Base-by-base conservation (phyloP, 30 jellyfish, hydroid and myxozoan species). In the Aurelia coerulea region DNA sequence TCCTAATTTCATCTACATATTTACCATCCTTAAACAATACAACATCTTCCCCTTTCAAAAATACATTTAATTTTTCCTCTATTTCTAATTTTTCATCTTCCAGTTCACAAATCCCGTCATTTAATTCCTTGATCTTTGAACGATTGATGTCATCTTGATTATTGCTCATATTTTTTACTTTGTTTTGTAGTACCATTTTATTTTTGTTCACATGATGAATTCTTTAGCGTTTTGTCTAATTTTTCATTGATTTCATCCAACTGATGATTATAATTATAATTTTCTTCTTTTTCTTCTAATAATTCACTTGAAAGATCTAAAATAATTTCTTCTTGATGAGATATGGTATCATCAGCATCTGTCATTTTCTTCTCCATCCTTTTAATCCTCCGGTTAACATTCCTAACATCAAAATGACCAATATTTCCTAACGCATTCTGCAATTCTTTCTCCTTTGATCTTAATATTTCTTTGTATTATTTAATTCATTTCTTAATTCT, bases 311-410 rank as follows among this genome's bases (percentile, higher is more conserved):
- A 23, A 17, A 67, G 51, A 37, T 67, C 78, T 67, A 32, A 17
- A 67, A 67, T 67, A 67, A 67, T 67, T 17, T 67, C 78, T n/a
- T 62, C 71, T 62, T 62, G 71, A 31, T 5, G 3, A 62, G 23
- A 1, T n/a, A 62, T 62, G 71, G 71, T 62, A 0, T 62, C 71
- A 62, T 62, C 71, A 3, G 71, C 71, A 62, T 62, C 71, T n/a
- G 2, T 62, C 9, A 62, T 0, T 62, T 62, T 62, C 71, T 62
- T 31, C 71, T 62, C 71, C 71, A 62, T 62, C 9, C 71, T 62
- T 31, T 31, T 18, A 62, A 62, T 62, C 71, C 71, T 62, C 12
- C 35, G 32, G 71, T 62, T 62, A 62, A 62, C 71, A 62, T 42
- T 42, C 53, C 53, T 42, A 42, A 42, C 53, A 42, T 42, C 53